Evolutionary conservation across 2,888 invertebrate genomes (phyloP), one percentile per base, ranked within the genome.

Genomic region (Biston stratarius): DNA sequence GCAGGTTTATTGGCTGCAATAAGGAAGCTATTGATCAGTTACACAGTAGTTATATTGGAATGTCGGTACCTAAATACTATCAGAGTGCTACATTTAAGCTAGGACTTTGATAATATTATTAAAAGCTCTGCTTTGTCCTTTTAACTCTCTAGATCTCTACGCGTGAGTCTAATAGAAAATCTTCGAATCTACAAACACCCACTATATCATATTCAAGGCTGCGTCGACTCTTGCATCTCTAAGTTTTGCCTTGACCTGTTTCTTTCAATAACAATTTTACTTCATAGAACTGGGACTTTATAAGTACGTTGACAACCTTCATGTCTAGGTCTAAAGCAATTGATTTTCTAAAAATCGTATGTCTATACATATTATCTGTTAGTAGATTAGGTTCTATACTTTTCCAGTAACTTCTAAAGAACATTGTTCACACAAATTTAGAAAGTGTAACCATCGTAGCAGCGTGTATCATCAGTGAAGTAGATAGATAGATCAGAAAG

Each of bases 401-500:
- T 49, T 33, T 59, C 11, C 38, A 58, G 47, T 59, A 59, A 42
- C 36, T n/a, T 48, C 44, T 55, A n/a, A 61, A 58, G 42, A 48
- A 64, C 48, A 62, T 51, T 66, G 68, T 74, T 75, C 70, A 70
- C 74, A 73, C 57, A 49, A 64, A 65, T 64, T 74, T 75, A 75
- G 75, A 76, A 74, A 69, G 71, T 72, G 62, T 73, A 62, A 69
- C 62, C 74, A 64, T 64, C 69, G 59, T 67, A 69, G 64, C 48
- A 67, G 67, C 34, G 49, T 60, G 56, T 67, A 60, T 55, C 58
- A 68, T 64, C 64, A 62, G 58, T 62, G 69, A 58, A 57, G 60
- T 61, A 67, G 68, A 60, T 61, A 67, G 68, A 75, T 76, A 74
- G 68, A 83, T 83, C 80, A 74, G 71, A 80, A 82, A 80, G 80